These are phyloP conservation scores for Tapera naevia DNA, from an alignment of 2,797 vertebrate genomes.

Conservation along the genomic window DNA sequence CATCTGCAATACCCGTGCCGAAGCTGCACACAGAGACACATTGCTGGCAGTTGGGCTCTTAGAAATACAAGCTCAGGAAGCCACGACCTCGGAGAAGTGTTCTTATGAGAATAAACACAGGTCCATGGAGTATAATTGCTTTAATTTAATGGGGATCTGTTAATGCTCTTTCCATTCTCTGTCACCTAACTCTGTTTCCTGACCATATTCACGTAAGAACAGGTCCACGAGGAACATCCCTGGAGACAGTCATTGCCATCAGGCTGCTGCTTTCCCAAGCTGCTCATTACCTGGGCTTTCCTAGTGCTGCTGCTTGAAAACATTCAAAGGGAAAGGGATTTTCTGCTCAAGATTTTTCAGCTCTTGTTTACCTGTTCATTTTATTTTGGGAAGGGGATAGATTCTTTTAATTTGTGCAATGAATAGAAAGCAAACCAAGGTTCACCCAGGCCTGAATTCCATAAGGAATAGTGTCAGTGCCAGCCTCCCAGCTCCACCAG, in stretches of 20 bases:
- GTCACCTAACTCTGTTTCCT: not conserved
- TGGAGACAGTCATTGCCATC: not conserved
- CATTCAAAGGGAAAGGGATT: not conserved
- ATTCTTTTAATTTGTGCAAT: not conserved
- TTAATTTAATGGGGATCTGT: not conserved
- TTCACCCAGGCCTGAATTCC: not conserved
- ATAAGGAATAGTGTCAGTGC: not conserved
- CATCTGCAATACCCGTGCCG: not conserved
- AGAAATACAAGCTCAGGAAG: not conserved
- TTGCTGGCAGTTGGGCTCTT: not conserved
- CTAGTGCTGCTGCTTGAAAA: not conserved
- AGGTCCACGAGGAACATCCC: not conserved
- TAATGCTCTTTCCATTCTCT: not conserved
- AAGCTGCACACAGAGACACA: accelerated
- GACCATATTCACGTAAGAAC: too few species aligned
- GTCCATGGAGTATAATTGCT: not conserved
- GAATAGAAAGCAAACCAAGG: not conserved
- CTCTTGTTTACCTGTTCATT: not conserved
- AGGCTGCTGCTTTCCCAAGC: not conserved
- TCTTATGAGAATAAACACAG: not conserved
- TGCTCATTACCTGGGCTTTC: not conserved
- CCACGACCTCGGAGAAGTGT: not conserved
- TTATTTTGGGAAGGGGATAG: not conserved
- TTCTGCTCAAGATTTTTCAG: not conserved
- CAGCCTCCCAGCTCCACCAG: not conserved